phyloP scores from a whole-genome alignment of 1,140 invertebrate species.

The Parasteatoda tepidariorum region DNA sequence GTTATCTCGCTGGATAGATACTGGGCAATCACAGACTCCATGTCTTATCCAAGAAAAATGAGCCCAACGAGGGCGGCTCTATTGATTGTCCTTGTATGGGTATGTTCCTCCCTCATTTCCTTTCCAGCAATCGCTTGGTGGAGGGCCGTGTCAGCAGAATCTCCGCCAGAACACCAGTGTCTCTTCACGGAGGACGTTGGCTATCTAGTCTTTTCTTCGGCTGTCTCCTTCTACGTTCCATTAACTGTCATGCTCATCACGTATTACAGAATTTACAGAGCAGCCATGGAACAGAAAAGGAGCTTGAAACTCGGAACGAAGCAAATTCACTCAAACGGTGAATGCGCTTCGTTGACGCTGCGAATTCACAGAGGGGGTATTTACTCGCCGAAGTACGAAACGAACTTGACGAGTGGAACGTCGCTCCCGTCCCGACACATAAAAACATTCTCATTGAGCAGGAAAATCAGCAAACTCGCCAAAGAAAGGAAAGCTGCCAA shows the following conservation, averaged over 20 bases:
- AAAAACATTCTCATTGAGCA: slow-evolving; percentile 80
- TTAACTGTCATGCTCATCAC: slow-evolving; percentile 98
- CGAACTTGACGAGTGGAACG: not conserved
- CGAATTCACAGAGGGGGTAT: slow-evolving; percentile 87
- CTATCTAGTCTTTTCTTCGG: slow-evolving; percentile 93
- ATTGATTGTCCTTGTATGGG: slow-evolving; percentile 90
- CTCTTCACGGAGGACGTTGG: slow-evolving; percentile 92
- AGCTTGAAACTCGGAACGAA: slow-evolving; percentile 78
- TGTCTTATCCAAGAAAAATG: slow-evolving; percentile 95
- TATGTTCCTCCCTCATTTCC: slow-evolving; percentile 92
- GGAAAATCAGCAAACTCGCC: slow-evolving; percentile 85
- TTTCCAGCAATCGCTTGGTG: slow-evolving; percentile 97
- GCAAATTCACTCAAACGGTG: slow-evolving; percentile 72
- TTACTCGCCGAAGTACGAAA: slow-evolving; percentile 35
- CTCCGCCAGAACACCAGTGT: slow-evolving; percentile 73
- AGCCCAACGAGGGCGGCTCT: slow-evolving; percentile 81
- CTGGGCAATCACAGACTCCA: slow-evolving; percentile 97
- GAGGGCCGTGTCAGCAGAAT: slow-evolving; percentile 76
- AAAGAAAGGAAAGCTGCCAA: slow-evolving; percentile 74
- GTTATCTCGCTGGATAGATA: slow-evolving; percentile 96
- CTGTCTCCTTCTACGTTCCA: slow-evolving; percentile 97
- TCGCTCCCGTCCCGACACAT: slow-evolving; percentile 33
- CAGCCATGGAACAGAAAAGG: slow-evolving; percentile 91
- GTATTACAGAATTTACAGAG: slow-evolving; percentile 94
- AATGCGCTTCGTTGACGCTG: slow-evolving; percentile 72